A percentile compares a stretch with the other conserved stretches of the same genome.
These are phyloP conservation scores for Ceratothoa steindachneri DNA, from an alignment of 2,888 invertebrate genomes.

Conservation along the genomic window DNA sequence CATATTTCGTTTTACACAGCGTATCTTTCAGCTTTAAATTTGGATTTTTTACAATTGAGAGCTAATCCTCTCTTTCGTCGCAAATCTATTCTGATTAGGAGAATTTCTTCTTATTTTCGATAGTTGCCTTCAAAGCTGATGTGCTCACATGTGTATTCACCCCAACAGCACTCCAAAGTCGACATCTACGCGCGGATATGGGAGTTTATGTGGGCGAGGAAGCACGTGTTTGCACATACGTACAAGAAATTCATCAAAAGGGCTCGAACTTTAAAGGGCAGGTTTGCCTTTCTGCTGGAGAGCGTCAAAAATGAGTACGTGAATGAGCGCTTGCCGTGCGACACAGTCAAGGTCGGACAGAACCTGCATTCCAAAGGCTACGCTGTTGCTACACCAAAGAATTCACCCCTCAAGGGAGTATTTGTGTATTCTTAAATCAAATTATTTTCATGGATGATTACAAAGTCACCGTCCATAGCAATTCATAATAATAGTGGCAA, in stretches of 20 bases:
- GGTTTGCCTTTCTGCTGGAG: constrained; percentile 63
- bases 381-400: constrained; percentile 88
- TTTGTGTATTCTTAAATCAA: too few relatives aligned
- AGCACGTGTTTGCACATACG: constrained; percentile 74
- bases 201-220: constrained; percentile 84
- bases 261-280: constrained; percentile 58
- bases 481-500: too few relatives aligned
- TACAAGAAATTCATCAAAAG: constrained; percentile 71
- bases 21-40: too few relatives aligned
- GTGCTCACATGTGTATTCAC: constrained; percentile 51
- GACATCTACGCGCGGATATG: constrained; percentile 86
- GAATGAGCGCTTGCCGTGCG: constrained; percentile 84
- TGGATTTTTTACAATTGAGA: too few relatives aligned
- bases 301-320: constrained; percentile 70
- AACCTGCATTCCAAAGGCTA: constrained; percentile 85
- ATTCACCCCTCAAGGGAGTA: constrained; percentile 81
- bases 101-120: too few relatives aligned
- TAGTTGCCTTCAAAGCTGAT: too few relatives aligned
- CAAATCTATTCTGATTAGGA: too few relatives aligned
- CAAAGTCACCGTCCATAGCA: too few relatives aligned
- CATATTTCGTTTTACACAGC: too few relatives aligned
- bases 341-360: constrained; percentile 88
- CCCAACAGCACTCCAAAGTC: constrained; percentile 76
- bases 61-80: too few relatives aligned
- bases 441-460: too few relatives aligned